Base-by-base conservation (phyloP, 2,888 invertebrate species). In the Ectobius pallidus region DNA sequence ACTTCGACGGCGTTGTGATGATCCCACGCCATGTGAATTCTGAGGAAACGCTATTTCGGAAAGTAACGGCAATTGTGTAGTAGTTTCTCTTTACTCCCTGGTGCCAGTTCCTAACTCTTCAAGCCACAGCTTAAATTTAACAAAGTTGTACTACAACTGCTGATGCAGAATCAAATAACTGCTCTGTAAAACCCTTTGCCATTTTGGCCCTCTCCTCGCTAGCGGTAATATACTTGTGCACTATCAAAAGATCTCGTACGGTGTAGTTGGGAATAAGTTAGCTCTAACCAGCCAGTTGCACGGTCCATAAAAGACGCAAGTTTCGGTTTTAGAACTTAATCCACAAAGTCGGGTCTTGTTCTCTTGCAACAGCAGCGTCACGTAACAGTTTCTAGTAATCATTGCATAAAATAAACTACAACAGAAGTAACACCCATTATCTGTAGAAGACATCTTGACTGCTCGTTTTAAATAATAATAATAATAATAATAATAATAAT, bases 101-200 rank as follows among this genome's bases (percentile, higher is more conserved):
- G 18, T 18, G 22, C 11, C 22, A 63, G 63, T 63, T 42, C n/a
- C 22, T n/a, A 63, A 63, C 63, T 63, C 30, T 42, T 22, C 22
- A 11, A 63, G 63, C 63, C 63, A 16, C 42, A 42, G 63, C 42
- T 42, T 42, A 22, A 63, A 42, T 63, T 63, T 63, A 42, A 42
- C 63, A 63, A 63, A 39, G 63, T 39, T 34, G 22, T 42, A 9
- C 25, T 25, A n/a, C n/a, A n/a, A n/a, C n/a, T n/a, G n/a, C n/a
- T n/a, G 52, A 7, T 18, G 52, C 25, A 11, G 25, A 52, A 25
- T 52, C 52, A 52, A 52, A 22, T 52, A 25, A 25, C 6, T 11
- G 9, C 6, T 1, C 52, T 25, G 52, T 52, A 52, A 52, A 52
- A 52, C 52, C 25, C 52, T 52, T 52, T 25, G 22, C 9, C 20